A percentile compares a stretch with the other conserved stretches of the same genome.
Evolutionary conservation across 1,140 invertebrate genomes (phyloP).

Genomic region (Alviniconcha marisindica): DNA sequence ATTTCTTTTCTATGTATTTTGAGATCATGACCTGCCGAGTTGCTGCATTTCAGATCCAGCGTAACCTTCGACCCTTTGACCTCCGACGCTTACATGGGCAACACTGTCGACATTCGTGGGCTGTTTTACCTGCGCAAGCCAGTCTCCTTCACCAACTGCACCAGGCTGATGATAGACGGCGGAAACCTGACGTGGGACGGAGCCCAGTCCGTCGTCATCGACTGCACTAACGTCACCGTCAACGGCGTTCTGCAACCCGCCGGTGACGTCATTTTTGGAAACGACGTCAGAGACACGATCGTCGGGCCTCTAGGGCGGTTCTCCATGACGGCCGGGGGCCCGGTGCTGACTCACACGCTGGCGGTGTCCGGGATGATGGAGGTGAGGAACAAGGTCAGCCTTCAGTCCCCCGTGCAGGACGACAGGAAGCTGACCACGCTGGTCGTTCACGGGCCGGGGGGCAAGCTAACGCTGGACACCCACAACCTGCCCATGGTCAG

Average conservation of each 20-base stretch:
- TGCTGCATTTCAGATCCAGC: conserved; percentile 33
- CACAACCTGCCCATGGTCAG: conserved; percentile 29
- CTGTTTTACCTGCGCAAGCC: conserved; percentile 46
- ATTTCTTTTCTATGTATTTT: too few relatives aligned
- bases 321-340: conserved; percentile 47
- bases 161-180: conserved; percentile 51
- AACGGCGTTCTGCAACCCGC: conserved; percentile 54
- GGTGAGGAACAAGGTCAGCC: conserved; percentile 51
- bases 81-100: conserved; percentile 52
- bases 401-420: conserved; percentile 50
- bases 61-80: conserved; percentile 51
- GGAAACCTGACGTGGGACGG: conserved; percentile 50
- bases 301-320: conserved; percentile 52
- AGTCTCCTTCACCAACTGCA: conserved; percentile 54
- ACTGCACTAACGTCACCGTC: conserved; percentile 58
- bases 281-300: conserved; percentile 38
- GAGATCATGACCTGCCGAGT: too few relatives aligned
- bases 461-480: conserved; percentile 49
- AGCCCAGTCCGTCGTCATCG: conserved; percentile 46
- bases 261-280: conserved; percentile 50
- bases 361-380: conserved; percentile 55
- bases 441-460: conserved; percentile 46
- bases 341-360: conserved; percentile 51
- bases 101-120: conserved; percentile 48
- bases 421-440: conserved; percentile 46